These are phyloP conservation scores for Kryptolebias ocellatus DNA, from an alignment of 2,797 vertebrate genomes.

Conservation along the genomic window DNA sequence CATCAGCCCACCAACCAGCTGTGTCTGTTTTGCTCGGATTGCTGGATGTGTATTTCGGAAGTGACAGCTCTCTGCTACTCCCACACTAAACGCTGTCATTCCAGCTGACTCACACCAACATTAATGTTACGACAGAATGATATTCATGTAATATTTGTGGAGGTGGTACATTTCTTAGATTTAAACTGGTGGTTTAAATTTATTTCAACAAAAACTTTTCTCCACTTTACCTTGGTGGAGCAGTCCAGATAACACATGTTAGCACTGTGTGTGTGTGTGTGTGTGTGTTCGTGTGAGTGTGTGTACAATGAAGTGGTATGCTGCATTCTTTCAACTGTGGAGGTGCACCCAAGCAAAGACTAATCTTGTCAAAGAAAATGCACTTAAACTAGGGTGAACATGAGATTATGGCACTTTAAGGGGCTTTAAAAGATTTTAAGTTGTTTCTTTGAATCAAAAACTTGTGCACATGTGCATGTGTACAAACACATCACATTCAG, in stretches of 20 bases:
- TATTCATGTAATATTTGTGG: conserved; percentile 29
- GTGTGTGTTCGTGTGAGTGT: neutral
- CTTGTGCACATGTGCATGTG: neutral
- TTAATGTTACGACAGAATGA: conserved; percentile 45
- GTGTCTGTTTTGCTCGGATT: conserved; percentile 47
- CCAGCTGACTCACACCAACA: conserved; percentile 65
- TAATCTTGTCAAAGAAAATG: conserved; percentile 35
- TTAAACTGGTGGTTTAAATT: neutral
- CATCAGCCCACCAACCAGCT: conserved; percentile 68
- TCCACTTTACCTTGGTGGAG: conserved; percentile 9
- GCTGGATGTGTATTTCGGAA: conserved; percentile 62
- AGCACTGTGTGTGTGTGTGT: conserved; percentile 2
- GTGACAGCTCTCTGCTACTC: conserved; percentile 60
- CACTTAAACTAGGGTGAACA: conserved; percentile 4
- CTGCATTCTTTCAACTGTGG: conserved; percentile 13
- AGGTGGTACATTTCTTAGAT: neutral
- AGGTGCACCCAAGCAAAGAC: conserved; percentile 24
- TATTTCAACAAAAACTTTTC: neutral
- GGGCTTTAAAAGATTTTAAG: conserved; percentile 16
- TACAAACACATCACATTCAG: conserved; percentile 8
- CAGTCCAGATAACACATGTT: conserved; percentile 18
- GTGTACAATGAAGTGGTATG: conserved; percentile 5
- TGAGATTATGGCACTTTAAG: conserved; percentile 17
- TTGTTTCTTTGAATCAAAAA: conserved; percentile 1
- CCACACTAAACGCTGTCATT: conserved; percentile 62